A percentile compares a stretch with the other conserved stretches of the same genome.
Evolutionary conservation across 2,797 vertebrate species (phyloP).

Genomic region (Falco peregrinus): DNA sequence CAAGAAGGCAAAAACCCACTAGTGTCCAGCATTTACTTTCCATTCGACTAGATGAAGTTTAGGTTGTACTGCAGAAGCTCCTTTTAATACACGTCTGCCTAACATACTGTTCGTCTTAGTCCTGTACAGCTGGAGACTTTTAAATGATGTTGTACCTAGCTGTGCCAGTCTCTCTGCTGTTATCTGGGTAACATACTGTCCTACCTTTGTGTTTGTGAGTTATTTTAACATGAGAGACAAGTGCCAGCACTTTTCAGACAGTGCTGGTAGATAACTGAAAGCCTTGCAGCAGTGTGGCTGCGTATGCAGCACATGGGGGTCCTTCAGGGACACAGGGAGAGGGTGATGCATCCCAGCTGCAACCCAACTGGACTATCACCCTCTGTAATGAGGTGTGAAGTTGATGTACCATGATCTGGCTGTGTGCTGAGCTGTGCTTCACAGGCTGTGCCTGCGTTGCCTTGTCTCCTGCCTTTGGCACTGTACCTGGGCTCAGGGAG

Average conservation of each 20-base stretch:
- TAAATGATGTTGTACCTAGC: accelerated
- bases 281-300: accelerated
- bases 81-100: accelerated
- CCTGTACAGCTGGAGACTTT: neutral
- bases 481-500: accelerated
- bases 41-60: too few relatives aligned
- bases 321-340: accelerated
- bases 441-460: neutral
- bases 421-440: neutral
- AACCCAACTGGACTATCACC: neutral
- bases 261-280: accelerated
- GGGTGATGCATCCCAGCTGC: neutral
- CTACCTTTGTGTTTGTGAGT: accelerated
- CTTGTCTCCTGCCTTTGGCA: accelerated
- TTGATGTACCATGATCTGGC: accelerated
- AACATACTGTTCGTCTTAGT: accelerated
- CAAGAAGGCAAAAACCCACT: neutral
- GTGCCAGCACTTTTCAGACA: accelerated
- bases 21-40: too few relatives aligned
- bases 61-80: neutral
- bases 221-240: accelerated
- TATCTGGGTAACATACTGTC: accelerated
- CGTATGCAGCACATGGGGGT: accelerated
- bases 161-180: neutral
- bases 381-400: accelerated